Evolutionary conservation across 1,140 invertebrate species (phyloP), one percentile per base, ranked within the genome.

Genomic region (Lepidurus arcticus): DNA sequence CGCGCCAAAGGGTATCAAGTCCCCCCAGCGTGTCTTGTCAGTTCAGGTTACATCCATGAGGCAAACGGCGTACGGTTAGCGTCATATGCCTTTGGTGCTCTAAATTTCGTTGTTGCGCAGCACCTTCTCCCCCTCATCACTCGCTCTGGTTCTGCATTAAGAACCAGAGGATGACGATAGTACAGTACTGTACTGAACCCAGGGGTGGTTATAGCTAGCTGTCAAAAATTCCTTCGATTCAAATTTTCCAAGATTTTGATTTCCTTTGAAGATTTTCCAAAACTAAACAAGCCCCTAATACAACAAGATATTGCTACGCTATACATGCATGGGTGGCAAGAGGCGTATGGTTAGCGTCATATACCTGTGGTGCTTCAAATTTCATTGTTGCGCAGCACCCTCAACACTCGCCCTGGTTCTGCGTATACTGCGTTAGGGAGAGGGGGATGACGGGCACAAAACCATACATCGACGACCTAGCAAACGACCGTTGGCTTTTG

Each of bases 321-420:
- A 26, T 26, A 26, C 1, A 26, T 24, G 26, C 26, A 26, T 1
- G 26, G 11, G 47, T 65, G 13, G 21, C 47, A 65, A 11, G 13
- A 0, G 21, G 47, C 7, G 11, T 9, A n/a, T n/a, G 53, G 53
- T 65, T 65, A 16, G 53, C 53, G 53, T 65, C 53, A 65, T 9
- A 65, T 65, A 3, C 34, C 34, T 21, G 21, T 21, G 16, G 53
- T 65, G 16, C 53, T 21, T 8, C n/a, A n/a, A 21, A 65, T 65
- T 65, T 65, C 53, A 65, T 65, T 65, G 53, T 65, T 65, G 21
- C 34, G 34, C 34, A 65, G 53, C 53, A 65, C 47, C 47, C 47
- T 7, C 21, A 21, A 13, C 53, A 65, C 53, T 7, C n/a, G 16
- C 53, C n/a, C 53, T 16, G 53, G 34, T 34, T 34, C 34, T 34